These are phyloP conservation scores for Plotosus lineatus DNA, from an alignment of 2,113 vertebrate species.

Conservation along the genomic window DNA sequence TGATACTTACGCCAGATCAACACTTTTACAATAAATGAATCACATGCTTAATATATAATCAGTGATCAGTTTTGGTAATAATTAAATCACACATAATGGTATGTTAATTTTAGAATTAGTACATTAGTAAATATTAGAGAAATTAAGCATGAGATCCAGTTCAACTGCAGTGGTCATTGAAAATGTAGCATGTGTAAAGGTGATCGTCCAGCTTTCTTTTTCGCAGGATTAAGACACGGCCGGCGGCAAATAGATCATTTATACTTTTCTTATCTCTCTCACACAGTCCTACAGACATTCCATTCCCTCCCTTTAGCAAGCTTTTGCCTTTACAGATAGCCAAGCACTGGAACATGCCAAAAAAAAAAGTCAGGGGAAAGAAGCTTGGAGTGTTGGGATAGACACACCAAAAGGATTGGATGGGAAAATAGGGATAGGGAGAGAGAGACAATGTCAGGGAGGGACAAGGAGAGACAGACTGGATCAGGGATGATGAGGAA, in stretches of 20 bases:
- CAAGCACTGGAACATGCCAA: constrained; percentile 71
- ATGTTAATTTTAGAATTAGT: constrained; percentile 13
- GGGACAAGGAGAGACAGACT: not conserved
- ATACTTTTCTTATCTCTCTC: constrained; percentile 9
- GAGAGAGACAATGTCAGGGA: not conserved
- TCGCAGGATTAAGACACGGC: constrained; percentile 17
- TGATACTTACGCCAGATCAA: constrained; percentile 31
- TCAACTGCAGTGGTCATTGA: constrained; percentile 1
- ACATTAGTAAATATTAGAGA: constrained; percentile 17
- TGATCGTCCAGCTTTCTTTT: constrained; percentile 51
- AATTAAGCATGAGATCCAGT: constrained; percentile 7
- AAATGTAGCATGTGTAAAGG: constrained; percentile 48
- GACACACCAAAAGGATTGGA: constrained; percentile 9
- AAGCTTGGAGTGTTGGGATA: constrained; percentile 2
- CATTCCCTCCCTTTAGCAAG: constrained; percentile 41
- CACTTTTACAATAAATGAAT: not conserved
- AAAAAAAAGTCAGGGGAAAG: constrained; percentile 50
- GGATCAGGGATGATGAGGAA: not conserved
- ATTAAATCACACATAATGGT: not conserved
- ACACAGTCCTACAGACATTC: constrained; percentile 18
- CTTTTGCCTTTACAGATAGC: constrained; percentile 50
- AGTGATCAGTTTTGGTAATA: constrained; percentile 2
- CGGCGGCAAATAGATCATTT: not conserved
- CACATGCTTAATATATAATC: not conserved
- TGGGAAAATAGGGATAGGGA: not conserved